Evolutionary conservation across 2,113 vertebrate genomes (phyloP), one percentile per base, ranked within the genome.

Genomic region (Phocoena phocoena): DNA sequence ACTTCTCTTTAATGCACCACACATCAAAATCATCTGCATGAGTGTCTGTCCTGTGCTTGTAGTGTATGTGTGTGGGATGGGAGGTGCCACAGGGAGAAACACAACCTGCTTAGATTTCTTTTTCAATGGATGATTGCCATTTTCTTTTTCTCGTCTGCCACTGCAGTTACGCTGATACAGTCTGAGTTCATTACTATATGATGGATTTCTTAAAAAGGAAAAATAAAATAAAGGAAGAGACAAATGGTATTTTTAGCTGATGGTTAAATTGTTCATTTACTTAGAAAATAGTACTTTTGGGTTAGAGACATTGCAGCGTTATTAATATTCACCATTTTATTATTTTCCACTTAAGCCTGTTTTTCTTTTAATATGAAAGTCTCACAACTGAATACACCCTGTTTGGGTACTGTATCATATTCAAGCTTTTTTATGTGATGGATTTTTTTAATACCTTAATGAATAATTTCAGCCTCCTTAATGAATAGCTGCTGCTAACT

Each of bases 401-500:
- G 25, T 71, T 88, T 84, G 28, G 68, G 8, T 93, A 53, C 53
- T 94, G 23, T 86, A 31, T 70, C 74, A 62, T 87, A 86, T 62
- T 84, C 60, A 96, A 53, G 44, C 5, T 41, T 90, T 88, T 93
- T 62, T n/a, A 67, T 96, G 50, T 90, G 20, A 26, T 95, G 18
- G 10, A 0, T 41, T 41, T 70, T n/a, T n/a, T 88, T 91, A 81
- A 63, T 88, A 91, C 10, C 50, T 93, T 96, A 91, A 88, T 88
- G 80, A 96, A 96, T 90, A 95, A 95, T 94, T 94, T 94, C 80
- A 85, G 41, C 62, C 86, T 96, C 33, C 55, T 76, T 86, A 38
- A 47, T 93, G 85, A 98, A 97, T 96, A 96, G 92, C 62, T 90
- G 93, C 58, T 93, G 36, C 28, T 94, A 97, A 86, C 85, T 86